phyloP scores from a whole-genome alignment of 2,113 vertebrate genomes.

The Eurystomus gularis region DNA sequence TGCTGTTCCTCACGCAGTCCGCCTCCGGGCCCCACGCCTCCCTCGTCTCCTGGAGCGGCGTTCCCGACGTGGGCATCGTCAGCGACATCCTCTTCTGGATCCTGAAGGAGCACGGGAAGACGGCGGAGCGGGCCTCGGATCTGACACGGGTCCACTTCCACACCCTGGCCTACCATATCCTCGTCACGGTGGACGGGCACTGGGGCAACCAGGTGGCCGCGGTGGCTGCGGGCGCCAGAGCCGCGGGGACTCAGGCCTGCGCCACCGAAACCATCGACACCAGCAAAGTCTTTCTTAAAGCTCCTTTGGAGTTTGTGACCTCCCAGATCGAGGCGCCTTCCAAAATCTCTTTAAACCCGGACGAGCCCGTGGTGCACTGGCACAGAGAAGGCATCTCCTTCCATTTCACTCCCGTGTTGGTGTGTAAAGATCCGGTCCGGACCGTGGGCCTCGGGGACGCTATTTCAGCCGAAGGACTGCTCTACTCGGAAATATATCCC shows the following conservation, averaged over 20 bases:
- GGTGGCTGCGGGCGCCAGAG: slow-evolving; percentile 87
- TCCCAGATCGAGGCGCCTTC: slow-evolving; percentile 74
- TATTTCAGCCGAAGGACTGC: slow-evolving; percentile 93
- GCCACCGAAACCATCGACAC: slow-evolving; percentile 80
- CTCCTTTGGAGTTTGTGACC: slow-evolving; percentile 83
- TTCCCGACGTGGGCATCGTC: slow-evolving; percentile 88
- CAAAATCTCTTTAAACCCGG: slow-evolving; percentile 78
- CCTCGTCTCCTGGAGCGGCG: slow-evolving; percentile 80
- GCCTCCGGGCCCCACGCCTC: slow-evolving; percentile 85
- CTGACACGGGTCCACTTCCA: slow-evolving; percentile 96
- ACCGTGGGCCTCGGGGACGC: slow-evolving; percentile 96
- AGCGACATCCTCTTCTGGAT: slow-evolving; percentile 96
- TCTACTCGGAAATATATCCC: slow-evolving; percentile 82
- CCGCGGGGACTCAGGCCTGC: slow-evolving; percentile 90
- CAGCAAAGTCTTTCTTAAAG: slow-evolving; percentile 82
- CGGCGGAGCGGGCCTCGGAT: slow-evolving; percentile 72
- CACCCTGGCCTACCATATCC: slow-evolving; percentile 92
- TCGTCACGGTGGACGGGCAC: slow-evolving; percentile 88
- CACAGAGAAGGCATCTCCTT: slow-evolving; percentile 85
- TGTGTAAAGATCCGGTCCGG: slow-evolving; percentile 89
- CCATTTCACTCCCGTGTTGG: slow-evolving; percentile 88
- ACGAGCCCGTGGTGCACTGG: slow-evolving; percentile 84
- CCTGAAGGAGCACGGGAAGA: slow-evolving; percentile 83
- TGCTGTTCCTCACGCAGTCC: slow-evolving; percentile 92
- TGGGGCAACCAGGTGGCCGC: slow-evolving; percentile 92